phyloP scores from a whole-genome alignment of 2,888 invertebrate genomes.

The Drosophila mercatorum region DNA sequence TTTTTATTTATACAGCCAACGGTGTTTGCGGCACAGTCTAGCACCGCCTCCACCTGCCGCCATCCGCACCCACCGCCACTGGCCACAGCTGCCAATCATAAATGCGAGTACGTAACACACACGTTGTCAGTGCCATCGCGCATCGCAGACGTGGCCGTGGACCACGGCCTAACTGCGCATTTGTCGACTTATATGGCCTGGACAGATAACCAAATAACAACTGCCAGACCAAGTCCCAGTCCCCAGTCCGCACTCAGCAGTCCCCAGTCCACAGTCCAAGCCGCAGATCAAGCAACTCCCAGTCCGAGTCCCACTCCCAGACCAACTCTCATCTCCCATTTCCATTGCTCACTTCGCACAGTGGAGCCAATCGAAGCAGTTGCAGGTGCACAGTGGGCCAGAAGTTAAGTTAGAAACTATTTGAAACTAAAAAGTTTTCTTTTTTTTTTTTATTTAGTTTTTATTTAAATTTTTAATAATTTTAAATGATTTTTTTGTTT shows the following conservation, averaged over 20 bases:
- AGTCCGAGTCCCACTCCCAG: constrained; percentile 27
- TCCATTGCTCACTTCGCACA: constrained; percentile 39
- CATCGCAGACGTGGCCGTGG: constrained; percentile 37
- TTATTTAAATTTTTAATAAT: neutral
- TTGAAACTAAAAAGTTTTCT: neutral
- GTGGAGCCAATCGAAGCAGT: constrained; percentile 3
- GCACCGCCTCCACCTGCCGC: neutral
- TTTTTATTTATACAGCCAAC: constrained; percentile 75
- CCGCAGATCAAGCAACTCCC: constrained; percentile 29
- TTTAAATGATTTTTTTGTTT: neutral
- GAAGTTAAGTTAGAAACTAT: neutral
- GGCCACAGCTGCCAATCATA: constrained; percentile 72
- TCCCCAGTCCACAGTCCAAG: constrained; percentile 22
- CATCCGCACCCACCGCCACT: neutral
- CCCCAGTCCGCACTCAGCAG: constrained; percentile 4
- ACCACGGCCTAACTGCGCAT: constrained; percentile 26
- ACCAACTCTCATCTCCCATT: constrained; percentile 38
- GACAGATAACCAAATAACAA: constrained; percentile 80
- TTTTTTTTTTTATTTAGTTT: no score
- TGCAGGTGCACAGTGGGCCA: constrained; percentile 8
- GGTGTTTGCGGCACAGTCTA: constrained; percentile 67
- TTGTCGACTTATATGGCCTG: constrained; percentile 71
- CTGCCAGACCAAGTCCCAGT: constrained; percentile 56
- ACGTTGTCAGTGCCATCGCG: constrained; percentile 54
- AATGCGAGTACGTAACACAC: constrained; percentile 71